Evolutionary conservation across 1,140 invertebrate species (phyloP).

Genomic region (Nixonia krombeini): DNA sequence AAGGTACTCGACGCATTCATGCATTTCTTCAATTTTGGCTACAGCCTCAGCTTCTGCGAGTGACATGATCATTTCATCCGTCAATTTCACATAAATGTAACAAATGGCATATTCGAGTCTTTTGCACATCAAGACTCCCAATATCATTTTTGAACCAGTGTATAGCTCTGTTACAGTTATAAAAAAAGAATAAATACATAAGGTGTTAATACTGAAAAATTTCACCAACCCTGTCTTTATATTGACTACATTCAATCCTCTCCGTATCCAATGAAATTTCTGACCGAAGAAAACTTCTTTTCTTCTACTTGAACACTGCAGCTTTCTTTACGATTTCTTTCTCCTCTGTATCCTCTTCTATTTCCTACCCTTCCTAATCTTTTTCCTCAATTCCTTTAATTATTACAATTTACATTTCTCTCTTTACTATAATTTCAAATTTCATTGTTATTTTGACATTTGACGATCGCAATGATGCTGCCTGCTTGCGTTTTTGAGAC

Average conservation of each 20-base stretch:
- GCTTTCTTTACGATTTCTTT: slow-evolving; percentile 6
- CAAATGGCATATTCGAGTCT: not conserved
- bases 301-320: not conserved
- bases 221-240: not conserved
- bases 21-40: slow-evolving; percentile 10
- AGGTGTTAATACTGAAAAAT: slow-evolving; percentile 4
- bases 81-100: not conserved
- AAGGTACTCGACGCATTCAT: slow-evolving; percentile 6
- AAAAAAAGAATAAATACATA: slow-evolving; percentile 5
- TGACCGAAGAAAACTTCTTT: not conserved
- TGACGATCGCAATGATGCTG: too few species aligned
- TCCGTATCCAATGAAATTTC: not conserved
- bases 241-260: too few species aligned
- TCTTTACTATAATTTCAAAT: too few species aligned
- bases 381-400: slow-evolving; percentile 35
- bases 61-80: slow-evolving; percentile 4
- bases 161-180: slow-evolving; percentile 1
- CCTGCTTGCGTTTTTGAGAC: too few species aligned
- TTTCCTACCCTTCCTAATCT: slow-evolving; percentile 17
- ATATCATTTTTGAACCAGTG: slow-evolving; percentile 4
- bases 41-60: not conserved
- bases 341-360: slow-evolving; percentile 2
- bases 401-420: slow-evolving; percentile 44
- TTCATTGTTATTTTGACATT: too few species aligned
- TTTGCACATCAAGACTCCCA: not conserved